Evolutionary conservation across 2,797 vertebrate genomes (phyloP).

Genomic region (Pyrrhura leucotis): DNA sequence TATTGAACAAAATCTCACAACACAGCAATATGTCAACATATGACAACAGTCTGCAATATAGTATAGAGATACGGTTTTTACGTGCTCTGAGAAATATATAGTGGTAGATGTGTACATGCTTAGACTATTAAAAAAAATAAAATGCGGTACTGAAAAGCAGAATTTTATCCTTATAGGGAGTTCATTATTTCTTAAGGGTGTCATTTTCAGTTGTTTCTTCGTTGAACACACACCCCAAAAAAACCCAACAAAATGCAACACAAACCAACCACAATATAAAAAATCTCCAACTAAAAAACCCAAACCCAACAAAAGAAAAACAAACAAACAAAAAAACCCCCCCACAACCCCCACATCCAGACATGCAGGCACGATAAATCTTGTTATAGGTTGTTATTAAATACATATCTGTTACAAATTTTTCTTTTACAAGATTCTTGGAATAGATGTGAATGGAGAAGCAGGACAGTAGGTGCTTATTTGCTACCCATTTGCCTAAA

Average conservation of each 20-base stretch:
- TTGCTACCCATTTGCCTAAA: background rate
- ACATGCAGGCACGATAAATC: background rate
- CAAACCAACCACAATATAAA: background rate
- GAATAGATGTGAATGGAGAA: background rate
- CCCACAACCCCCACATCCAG: background rate
- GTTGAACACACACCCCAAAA: background rate
- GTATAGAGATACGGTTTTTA: background rate
- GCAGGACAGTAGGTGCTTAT: background rate
- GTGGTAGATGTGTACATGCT: background rate
- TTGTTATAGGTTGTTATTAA: background rate
- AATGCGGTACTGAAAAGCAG: background rate
- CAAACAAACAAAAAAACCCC: accelerated
- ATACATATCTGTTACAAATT: accelerated
- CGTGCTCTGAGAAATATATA: background rate
- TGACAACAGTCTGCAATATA: background rate
- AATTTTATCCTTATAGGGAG: background rate
- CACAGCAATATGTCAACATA: background rate
- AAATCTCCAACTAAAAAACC: background rate
- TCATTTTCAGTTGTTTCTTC: background rate
- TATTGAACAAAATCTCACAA: background rate
- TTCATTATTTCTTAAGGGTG: background rate
- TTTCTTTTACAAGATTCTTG: background rate
- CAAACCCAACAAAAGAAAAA: accelerated
- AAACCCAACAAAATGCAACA: accelerated
- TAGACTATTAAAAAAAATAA: background rate